A percentile compares a stretch with the other conserved stretches of the same genome.
phyloP scores from a whole-genome alignment of 2,113 vertebrate species.

The Hyperopisus bebe region DNA sequence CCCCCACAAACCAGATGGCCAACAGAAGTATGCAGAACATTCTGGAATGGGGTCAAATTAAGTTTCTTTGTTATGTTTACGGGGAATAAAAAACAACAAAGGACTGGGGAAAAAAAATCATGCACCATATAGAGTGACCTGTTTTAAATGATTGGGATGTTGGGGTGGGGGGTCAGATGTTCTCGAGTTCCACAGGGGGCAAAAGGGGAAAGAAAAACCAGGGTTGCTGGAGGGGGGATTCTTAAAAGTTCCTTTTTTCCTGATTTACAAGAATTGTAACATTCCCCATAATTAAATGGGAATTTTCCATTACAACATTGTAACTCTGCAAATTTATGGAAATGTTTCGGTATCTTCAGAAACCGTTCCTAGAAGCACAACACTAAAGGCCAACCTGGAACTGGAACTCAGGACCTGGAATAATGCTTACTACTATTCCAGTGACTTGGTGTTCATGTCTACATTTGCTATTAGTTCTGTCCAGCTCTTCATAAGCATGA shows the following conservation, averaged over 20 bases:
- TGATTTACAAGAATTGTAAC: neutral
- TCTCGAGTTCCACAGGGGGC: neutral
- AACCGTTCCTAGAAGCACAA: neutral
- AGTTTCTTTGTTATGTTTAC: conserved; percentile 16
- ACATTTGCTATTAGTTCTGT: neutral
- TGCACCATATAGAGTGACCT: conserved; percentile 4
- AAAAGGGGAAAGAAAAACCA: neutral
- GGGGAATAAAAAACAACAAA: neutral
- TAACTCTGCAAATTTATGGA: neutral
- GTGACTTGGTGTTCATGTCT: neutral
- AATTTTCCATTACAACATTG: conserved; percentile 10
- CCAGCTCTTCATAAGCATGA: neutral
- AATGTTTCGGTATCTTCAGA: neutral
- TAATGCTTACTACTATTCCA: neutral
- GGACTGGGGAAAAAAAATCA: neutral
- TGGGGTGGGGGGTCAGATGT: neutral
- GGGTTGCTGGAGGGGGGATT: neutral
- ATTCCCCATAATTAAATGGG: neutral
- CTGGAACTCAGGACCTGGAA: neutral
- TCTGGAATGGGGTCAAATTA: conserved; percentile 6
- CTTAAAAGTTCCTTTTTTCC: neutral
- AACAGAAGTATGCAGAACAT: conserved; percentile 15
- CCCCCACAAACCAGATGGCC: conserved; percentile 23
- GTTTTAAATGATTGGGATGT: neutral
- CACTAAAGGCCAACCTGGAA: neutral